These are phyloP conservation scores for Oreamnos americanus DNA, from an alignment of 2,113 vertebrate species.

Conservation along the genomic window DNA sequence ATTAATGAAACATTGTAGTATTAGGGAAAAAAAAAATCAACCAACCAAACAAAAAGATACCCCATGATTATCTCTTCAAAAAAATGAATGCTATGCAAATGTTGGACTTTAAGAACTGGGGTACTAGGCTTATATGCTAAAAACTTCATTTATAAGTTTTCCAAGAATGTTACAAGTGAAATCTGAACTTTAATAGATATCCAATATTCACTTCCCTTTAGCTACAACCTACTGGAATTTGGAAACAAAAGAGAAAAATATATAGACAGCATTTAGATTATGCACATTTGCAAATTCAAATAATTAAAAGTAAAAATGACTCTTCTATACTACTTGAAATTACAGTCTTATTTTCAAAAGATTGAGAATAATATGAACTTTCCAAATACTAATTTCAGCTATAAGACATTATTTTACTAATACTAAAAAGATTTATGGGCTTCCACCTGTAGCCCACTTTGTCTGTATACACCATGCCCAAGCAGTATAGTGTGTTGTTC, in stretches of 20 bases:
- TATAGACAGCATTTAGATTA: not conserved
- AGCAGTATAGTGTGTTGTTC: not conserved
- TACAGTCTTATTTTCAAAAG: conserved; percentile 26
- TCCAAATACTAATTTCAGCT: not conserved
- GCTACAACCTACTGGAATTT: conserved; percentile 2
- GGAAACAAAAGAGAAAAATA: not conserved
- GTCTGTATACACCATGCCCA: not conserved
- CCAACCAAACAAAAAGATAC: not conserved
- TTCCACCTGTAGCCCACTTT: not conserved
- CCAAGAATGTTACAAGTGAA: not conserved
- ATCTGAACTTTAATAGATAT: not conserved
- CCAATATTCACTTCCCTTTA: not conserved
- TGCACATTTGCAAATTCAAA: not conserved
- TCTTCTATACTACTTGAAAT: conserved; percentile 22
- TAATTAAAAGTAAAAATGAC: conserved; percentile 4
- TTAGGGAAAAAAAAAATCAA: not conserved
- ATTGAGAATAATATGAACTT: conserved; percentile 9
- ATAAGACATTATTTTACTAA: conserved; percentile 1
- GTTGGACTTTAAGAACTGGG: not conserved
- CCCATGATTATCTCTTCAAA: not conserved
- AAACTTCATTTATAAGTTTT: conserved; percentile 36
- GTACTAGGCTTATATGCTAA: not conserved
- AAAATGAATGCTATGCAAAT: conserved; percentile 34
- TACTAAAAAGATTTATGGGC: not conserved
- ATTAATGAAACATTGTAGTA: not conserved